Evolutionary conservation across 2,797 vertebrate genomes (phyloP).

Genomic region (Rhincodon typus): DNA sequence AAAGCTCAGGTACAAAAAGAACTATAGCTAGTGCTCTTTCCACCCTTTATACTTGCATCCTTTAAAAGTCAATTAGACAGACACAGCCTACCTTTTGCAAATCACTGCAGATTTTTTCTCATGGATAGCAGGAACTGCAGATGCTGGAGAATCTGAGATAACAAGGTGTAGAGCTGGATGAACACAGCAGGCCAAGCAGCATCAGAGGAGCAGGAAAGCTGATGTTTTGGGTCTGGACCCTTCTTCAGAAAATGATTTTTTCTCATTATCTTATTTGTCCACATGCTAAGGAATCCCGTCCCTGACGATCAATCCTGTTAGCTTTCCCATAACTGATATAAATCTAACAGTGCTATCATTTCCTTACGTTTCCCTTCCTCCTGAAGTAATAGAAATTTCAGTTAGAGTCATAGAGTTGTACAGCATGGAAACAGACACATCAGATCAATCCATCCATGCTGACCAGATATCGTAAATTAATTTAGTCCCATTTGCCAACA

Average conservation of each 20-base stretch:
- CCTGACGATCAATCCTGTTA: background rate
- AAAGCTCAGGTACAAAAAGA: background rate
- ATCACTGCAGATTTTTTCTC: background rate
- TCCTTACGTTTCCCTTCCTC: background rate
- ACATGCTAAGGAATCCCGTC: background rate
- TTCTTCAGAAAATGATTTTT: background rate
- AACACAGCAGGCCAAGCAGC: no score
- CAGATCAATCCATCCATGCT: no score
- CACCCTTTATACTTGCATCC: background rate
- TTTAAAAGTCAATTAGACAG: background rate
- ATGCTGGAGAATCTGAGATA: no score
- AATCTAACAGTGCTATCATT: background rate
- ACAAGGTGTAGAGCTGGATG: no score
- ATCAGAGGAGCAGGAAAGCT: no score
- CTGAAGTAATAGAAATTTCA: background rate
- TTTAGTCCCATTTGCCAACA: no score
- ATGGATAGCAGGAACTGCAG: no score
- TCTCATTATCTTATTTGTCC: background rate
- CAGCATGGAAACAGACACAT: no score
- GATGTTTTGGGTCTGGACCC: no score
- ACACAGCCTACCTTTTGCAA: background rate
- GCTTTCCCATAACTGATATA: background rate
- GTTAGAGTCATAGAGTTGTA: no score
- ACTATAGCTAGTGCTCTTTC: background rate
- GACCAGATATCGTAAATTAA: no score